These are phyloP conservation scores for Parazoanthus darwini DNA, from an alignment of 92 coral and sea anemone species.

Conservation along the genomic window DNA sequence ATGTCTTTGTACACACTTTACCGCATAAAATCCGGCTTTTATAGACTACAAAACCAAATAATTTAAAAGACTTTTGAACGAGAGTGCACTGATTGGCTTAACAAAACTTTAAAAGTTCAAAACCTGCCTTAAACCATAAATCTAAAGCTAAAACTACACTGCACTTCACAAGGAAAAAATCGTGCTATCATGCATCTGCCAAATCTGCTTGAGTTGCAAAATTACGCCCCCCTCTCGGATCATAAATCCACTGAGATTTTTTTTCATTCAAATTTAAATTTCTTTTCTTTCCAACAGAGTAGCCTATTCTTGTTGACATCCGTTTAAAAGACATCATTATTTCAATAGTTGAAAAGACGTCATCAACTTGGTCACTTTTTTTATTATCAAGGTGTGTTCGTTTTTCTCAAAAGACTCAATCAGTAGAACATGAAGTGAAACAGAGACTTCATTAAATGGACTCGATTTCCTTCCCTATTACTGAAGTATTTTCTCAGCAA, in stretches of 20 bases:
- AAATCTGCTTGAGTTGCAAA: background rate
- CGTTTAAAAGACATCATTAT: slow-evolving; percentile 38
- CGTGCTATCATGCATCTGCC: background rate
- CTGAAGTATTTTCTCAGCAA: slow-evolving; percentile 13
- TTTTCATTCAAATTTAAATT: slow-evolving; percentile 36
- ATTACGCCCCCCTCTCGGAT: slow-evolving; percentile 4
- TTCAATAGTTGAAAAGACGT: slow-evolving; percentile 24
- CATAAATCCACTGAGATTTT: slow-evolving; percentile 34
- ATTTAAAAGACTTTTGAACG: background rate
- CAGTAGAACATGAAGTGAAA: background rate
- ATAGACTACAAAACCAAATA: background rate
- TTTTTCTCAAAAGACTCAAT: slow-evolving; percentile 4
- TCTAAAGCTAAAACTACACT: background rate
- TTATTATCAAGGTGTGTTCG: background rate
- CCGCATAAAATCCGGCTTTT: background rate
- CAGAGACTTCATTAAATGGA: background rate
- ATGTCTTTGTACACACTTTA: background rate
- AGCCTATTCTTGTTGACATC: slow-evolving; percentile 29
- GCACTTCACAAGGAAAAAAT: background rate
- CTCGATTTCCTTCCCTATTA: slow-evolving; percentile 14
- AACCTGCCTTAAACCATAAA: background rate
- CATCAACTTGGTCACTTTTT: slow-evolving; percentile 27
- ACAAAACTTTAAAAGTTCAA: background rate
- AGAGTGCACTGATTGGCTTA: background rate
- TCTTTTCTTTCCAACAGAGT: slow-evolving; percentile 34